Evolutionary conservation across 2,113 vertebrate genomes (phyloP).

Genomic region (Gasterosteus aculeatus): DNA sequence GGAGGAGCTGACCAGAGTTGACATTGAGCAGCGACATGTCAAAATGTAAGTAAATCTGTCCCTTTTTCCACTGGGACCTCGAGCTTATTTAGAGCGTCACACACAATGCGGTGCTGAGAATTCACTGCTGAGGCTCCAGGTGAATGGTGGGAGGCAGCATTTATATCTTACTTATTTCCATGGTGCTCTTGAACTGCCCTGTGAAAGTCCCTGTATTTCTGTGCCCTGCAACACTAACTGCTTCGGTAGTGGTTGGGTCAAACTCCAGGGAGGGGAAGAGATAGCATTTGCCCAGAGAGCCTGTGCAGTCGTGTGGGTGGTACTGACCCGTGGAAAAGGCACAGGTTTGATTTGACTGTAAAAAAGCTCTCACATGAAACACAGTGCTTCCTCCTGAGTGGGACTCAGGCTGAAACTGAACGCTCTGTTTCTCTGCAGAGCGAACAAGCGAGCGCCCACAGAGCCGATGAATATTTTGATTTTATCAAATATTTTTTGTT

Average conservation of each 20-base stretch:
- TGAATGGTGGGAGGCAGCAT: neutral
- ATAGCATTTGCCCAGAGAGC: slow-evolving; percentile 34
- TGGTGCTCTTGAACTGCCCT: slow-evolving; percentile 2
- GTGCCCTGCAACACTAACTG: slow-evolving; percentile 13
- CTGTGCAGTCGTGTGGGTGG: slow-evolving; percentile 46
- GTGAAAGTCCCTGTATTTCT: slow-evolving; percentile 40
- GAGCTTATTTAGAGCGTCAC: neutral
- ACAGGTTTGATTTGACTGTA: slow-evolving; percentile 28
- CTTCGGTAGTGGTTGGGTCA: slow-evolving; percentile 49
- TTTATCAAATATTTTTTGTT: slow-evolving; percentile 44
- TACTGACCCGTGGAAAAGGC: slow-evolving; percentile 35
- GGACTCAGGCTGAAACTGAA: slow-evolving; percentile 42
- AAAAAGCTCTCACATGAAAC: slow-evolving; percentile 25
- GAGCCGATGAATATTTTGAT: slow-evolving; percentile 49
- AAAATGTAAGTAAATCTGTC: slow-evolving; percentile 88
- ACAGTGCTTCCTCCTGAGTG: slow-evolving; percentile 45
- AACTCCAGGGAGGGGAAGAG: slow-evolving; percentile 59
- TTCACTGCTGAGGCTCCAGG: no score
- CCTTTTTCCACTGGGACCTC: neutral
- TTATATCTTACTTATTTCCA: slow-evolving; percentile 5
- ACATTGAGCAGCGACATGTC: slow-evolving; percentile 90
- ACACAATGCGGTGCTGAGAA: neutral
- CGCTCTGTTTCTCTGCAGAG: slow-evolving; percentile 54
- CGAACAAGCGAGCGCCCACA: slow-evolving; percentile 40
- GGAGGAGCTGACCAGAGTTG: slow-evolving; percentile 90